Percentiles rank a stretch among this genome's conserved stretches.
Evolutionary conservation across 1,140 invertebrate genomes (phyloP).

Genomic region (Ostrea edulis): DNA sequence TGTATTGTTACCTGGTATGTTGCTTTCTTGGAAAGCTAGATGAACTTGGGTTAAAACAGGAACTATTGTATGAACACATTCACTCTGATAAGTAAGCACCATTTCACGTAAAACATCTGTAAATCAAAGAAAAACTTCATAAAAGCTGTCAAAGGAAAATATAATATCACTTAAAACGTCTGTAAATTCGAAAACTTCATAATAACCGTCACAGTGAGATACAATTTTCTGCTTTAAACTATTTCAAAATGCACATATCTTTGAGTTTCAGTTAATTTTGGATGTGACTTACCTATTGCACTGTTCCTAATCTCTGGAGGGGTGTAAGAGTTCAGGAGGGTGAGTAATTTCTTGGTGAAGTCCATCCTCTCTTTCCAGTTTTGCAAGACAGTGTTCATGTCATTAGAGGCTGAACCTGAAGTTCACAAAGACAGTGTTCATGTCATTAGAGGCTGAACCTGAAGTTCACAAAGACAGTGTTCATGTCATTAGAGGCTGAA

Average conservation of each 20-base stretch:
- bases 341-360: conserved; percentile 89
- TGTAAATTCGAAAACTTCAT: not conserved
- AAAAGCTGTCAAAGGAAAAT: too few species aligned
- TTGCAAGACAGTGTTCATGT: conserved; percentile 74
- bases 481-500: conserved; percentile 65
- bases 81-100: conserved; percentile 89
- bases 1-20: conserved; percentile 77
- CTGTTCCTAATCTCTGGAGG: conserved; percentile 90
- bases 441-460: conserved; percentile 62
- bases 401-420: conserved; percentile 58
- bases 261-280: too few species aligned
- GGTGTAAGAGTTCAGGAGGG: conserved; percentile 93
- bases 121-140: conserved; percentile 61
- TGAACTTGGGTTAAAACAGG: conserved; percentile 92
- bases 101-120: conserved; percentile 91
- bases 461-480: conserved; percentile 71
- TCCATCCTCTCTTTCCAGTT: conserved; percentile 91
- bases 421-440: conserved; percentile 75
- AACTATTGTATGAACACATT: conserved; percentile 89
- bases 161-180: too few species aligned
- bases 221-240: too few species aligned
- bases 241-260: too few species aligned
- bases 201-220: too few species aligned
- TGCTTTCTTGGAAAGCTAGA: conserved; percentile 88
- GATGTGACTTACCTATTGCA: conserved; percentile 87